A percentile compares a stretch with the other conserved stretches of the same genome.
Evolutionary conservation across 2,888 invertebrate genomes (phyloP).

Genomic region (Arrhopalites spinosus): DNA sequence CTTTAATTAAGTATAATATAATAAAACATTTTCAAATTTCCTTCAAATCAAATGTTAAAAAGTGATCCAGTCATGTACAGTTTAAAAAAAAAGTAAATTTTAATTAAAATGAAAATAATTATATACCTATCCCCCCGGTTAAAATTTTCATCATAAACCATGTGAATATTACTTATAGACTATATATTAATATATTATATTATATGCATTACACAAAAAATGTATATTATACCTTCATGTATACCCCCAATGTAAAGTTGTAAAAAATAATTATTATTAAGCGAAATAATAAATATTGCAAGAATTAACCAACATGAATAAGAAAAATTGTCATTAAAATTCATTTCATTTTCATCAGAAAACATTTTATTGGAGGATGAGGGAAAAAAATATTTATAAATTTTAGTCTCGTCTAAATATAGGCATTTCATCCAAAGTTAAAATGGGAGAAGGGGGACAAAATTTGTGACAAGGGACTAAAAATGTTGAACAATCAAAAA

Average conservation of each 20-base stretch:
- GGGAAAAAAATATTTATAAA: no score
- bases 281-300: no score
- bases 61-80: not conserved
- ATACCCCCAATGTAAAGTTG: not conserved
- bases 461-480: constrained; percentile 4
- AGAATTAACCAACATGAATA: no score
- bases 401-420: not conserved
- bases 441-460: not conserved
- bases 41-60: not conserved
- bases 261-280: constrained; percentile 1
- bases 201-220: not conserved
- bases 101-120: not conserved
- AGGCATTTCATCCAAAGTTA: not conserved
- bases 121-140: no score
- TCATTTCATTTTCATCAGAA: no score
- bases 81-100: not conserved
- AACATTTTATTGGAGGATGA: no score
- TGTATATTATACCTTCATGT: not conserved
- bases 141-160: not conserved
- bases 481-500: constrained; percentile 21
- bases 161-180: not conserved
- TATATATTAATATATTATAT: not conserved
- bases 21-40: no score
- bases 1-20: no score
- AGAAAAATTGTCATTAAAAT: no score